phyloP scores from a whole-genome alignment of 2,113 vertebrate species.

The Struthio camelus region DNA sequence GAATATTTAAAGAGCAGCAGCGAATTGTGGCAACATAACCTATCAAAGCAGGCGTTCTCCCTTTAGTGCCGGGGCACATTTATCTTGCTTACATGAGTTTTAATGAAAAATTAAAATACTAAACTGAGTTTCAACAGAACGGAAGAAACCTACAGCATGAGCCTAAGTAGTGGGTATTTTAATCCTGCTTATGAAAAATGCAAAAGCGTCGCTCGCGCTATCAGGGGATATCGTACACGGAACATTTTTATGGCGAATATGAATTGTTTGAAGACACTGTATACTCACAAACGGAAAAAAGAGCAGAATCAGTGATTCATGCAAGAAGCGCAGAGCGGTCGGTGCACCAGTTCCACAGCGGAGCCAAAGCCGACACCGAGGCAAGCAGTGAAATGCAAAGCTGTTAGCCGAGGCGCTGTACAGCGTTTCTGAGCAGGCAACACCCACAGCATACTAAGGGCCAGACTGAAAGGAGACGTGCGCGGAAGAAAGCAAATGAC shows the following conservation, averaged over 20 bases:
- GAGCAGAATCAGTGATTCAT: slow-evolving; percentile 15
- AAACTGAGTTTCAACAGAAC: slow-evolving; percentile 49
- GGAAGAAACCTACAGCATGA: neutral
- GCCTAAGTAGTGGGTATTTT: slow-evolving; percentile 52
- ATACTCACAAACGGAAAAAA: slow-evolving; percentile 6
- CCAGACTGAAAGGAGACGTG: neutral
- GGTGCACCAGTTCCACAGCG: neutral
- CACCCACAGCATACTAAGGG: neutral
- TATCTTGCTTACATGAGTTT: slow-evolving; percentile 65
- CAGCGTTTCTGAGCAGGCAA: neutral
- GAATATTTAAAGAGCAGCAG: slow-evolving; percentile 36
- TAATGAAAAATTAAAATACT: slow-evolving; percentile 75
- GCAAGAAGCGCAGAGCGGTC: neutral
- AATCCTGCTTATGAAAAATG: slow-evolving; percentile 72
- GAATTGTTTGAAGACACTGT: slow-evolving; percentile 53
- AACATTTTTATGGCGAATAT: slow-evolving; percentile 46
- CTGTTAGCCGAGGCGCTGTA: neutral
- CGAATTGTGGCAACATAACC: slow-evolving; percentile 23
- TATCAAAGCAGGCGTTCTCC: slow-evolving; percentile 12
- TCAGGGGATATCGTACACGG: slow-evolving; percentile 1
- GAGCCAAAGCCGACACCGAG: slow-evolving; percentile 11
- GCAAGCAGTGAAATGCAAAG: slow-evolving; percentile 14
- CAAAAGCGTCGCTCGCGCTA: slow-evolving; percentile 32
- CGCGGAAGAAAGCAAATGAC: neutral
- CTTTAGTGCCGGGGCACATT: slow-evolving; percentile 12